Base-by-base conservation (phyloP, 2,888 invertebrate species). In the Spodoptera picta region DNA sequence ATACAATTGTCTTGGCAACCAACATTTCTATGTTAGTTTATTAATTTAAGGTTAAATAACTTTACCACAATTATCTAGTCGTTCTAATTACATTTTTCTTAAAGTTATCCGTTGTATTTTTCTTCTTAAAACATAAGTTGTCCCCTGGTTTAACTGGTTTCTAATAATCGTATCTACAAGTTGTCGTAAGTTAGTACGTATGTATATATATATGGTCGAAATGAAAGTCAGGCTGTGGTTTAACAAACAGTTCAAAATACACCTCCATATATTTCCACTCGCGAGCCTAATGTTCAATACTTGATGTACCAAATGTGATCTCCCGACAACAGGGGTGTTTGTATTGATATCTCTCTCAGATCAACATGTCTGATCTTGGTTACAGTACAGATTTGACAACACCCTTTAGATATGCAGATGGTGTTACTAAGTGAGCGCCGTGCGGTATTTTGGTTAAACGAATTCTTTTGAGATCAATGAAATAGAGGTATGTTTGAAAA, bases 301-400 rank as follows among this genome's bases (percentile, higher is more conserved):
- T 86, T 92, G 92, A 93, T 91, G 90, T 91, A 86, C 89, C 91
- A 87, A 90, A 92, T 90, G 91, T 86, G 91, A 90, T 92, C 89
- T 90, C 86, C 85, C 86, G 56, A 63, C 62, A 65, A 71, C 72
- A 74, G 62, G 78, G 77, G 79, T 75, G 65, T 83, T 79, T 65
- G 90, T 91, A 93, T 92, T 93, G 93, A 93, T 93, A 92, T 90
- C 88, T 90, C 86, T 65, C 85, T 87, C 69, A 90, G 93, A 93
- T 92, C 90, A 90, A 90, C 91, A 90, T 90, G 91, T 88, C 85
- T 79, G 80, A 83, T 81, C 73, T 73, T 74, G 71, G 85, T 86
- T 84, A 87, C 84, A 82, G 87, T 83, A 84, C 57, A 65, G 71
- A 53, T 76, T 77, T 59, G 52, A 60, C 78, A 73, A 56, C 62